Evolutionary conservation across 1,140 invertebrate genomes (phyloP).

Genomic region (Orius insidiosus): DNA sequence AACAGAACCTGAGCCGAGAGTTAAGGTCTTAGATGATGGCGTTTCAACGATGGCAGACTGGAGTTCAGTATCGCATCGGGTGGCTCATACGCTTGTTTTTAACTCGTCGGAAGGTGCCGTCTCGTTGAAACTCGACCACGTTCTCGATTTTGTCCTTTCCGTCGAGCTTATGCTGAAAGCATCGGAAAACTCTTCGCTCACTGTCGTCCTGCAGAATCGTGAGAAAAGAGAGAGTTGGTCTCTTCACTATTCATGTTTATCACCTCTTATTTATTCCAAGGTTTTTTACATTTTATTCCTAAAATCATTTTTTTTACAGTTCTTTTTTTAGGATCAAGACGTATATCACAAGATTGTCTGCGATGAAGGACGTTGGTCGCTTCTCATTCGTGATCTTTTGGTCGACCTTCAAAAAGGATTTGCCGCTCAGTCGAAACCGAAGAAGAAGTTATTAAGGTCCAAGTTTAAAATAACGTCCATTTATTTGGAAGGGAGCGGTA

Average conservation of each 20-base stretch:
- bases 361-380: conserved; percentile 46
- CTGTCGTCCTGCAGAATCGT: conserved; percentile 55
- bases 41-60: conserved; percentile 45
- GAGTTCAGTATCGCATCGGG: conserved; percentile 23
- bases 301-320: too few species aligned
- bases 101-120: background rate
- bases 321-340: conserved; percentile 47
- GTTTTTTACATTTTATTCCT: too few species aligned
- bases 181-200: conserved; percentile 42
- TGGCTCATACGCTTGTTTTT: conserved; percentile 5
- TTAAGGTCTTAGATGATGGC: conserved; percentile 53
- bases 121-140: conserved; percentile 45
- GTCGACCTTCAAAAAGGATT: conserved; percentile 84
- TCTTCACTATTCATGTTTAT: conserved; percentile 66
- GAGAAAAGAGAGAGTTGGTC: conserved; percentile 59
- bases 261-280: conserved; percentile 49
- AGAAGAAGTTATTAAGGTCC: conserved; percentile 44
- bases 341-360: conserved; percentile 76
- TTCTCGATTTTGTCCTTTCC: conserved; percentile 58
- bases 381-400: conserved; percentile 70
- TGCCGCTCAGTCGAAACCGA: conserved; percentile 39
- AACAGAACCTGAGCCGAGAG: conserved; percentile 54
- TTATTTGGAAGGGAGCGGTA: conserved; percentile 54
- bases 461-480: conserved; percentile 35
- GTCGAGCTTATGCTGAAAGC: conserved; percentile 51